phyloP scores from a whole-genome alignment of 23 tunicate genomes.

The Trididemnum miniatum region DNA sequence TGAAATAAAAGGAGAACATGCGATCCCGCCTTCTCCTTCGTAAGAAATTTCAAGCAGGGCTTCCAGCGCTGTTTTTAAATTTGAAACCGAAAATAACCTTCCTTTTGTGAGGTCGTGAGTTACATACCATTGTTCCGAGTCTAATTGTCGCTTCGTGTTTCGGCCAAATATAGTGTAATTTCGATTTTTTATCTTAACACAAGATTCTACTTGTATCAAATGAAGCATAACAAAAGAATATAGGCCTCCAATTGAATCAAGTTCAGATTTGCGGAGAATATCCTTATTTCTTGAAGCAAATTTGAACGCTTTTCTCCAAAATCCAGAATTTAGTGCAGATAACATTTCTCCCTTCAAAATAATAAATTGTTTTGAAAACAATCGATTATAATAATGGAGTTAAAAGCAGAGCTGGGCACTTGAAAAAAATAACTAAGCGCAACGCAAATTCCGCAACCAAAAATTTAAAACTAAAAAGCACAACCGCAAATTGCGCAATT shows the following conservation, averaged over 20 bases:
- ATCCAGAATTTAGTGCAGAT: too few relatives aligned
- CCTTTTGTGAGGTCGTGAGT: slow-evolving; percentile 29
- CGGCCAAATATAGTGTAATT: slow-evolving; percentile 47
- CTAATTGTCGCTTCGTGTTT: slow-evolving; percentile 42
- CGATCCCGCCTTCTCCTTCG: slow-evolving; percentile 75
- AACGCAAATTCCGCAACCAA: too few relatives aligned
- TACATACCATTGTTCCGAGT: slow-evolving; percentile 45
- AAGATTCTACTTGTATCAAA: slow-evolving; percentile 43
- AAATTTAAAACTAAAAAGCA: too few relatives aligned
- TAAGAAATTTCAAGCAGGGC: slow-evolving; percentile 56
- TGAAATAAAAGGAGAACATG: slow-evolving; percentile 45
- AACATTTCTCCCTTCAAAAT: too few relatives aligned
- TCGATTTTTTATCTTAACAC: slow-evolving; percentile 30
- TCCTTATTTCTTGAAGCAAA: slow-evolving; percentile 22
- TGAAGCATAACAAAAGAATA: slow-evolving; percentile 50
- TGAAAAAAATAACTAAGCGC: too few relatives aligned
- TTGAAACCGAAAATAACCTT: slow-evolving; percentile 29
- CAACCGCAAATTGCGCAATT: too few relatives aligned
- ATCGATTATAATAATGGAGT: too few relatives aligned
- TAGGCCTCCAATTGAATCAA: slow-evolving; percentile 56
- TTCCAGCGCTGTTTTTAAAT: slow-evolving; percentile 52
- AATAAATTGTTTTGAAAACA: too few relatives aligned
- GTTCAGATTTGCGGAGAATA: slow-evolving; percentile 13
- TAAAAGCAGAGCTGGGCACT: too few relatives aligned
- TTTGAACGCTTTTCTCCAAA: neutral